phyloP scores from a whole-genome alignment of 2,797 vertebrate species.

The Epinephelus coioides region DNA sequence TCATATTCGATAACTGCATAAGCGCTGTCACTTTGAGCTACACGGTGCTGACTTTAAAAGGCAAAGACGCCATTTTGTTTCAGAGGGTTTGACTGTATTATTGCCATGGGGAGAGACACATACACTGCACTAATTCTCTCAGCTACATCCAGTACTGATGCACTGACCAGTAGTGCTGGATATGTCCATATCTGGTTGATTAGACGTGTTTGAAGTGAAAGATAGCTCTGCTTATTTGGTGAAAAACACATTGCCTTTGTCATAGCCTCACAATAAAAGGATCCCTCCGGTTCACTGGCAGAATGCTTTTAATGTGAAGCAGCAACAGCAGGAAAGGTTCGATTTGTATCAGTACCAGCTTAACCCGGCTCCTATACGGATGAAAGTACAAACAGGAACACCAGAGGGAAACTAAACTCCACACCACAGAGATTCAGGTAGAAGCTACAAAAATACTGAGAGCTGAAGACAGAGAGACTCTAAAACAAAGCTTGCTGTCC shows the following conservation, averaged over 20 bases:
- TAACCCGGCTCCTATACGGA: neutral
- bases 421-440: neutral
- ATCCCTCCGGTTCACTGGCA: neutral
- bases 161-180: rapidly evolving
- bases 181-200: neutral
- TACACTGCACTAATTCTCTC: neutral
- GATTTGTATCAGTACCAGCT: neutral
- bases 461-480: neutral
- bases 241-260: neutral
- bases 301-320: conserved; percentile 1
- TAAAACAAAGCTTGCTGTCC: neutral
- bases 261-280: neutral
- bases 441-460: neutral
- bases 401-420: neutral
- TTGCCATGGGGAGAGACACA: neutral
- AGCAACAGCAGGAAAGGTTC: neutral
- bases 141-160: neutral
- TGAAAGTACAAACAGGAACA: neutral
- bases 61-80: neutral
- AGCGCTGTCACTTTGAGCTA: neutral
- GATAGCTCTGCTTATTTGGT: neutral
- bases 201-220: neutral
- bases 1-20: neutral
- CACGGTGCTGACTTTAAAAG: neutral
- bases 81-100: neutral